Base-by-base conservation (phyloP, 1,140 invertebrate genomes). In the Halesus radiatus region DNA sequence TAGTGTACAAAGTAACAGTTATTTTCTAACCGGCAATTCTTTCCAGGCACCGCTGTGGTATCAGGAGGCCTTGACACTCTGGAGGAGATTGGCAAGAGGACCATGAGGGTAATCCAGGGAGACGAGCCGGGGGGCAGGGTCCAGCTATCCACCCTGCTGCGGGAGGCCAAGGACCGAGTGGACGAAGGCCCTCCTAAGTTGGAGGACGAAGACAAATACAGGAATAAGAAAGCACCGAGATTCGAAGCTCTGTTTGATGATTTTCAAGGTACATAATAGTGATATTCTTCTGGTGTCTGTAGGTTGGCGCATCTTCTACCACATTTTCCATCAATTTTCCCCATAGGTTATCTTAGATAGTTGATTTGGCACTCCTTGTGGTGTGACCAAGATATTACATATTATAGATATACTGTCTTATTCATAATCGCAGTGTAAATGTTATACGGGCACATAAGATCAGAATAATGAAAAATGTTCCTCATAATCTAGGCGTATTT, bases 71-170 rank as follows among this genome's bases (percentile, higher is more conserved):
- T 98, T 22, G 96, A 97, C 87, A 97, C 97, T 0, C 87, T 98
- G 72, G 97, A 98, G 87, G 94, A 94, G 0, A 95, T 98, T 84
- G 97, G 97, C 0, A 97, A 97, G 85, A 98, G 98, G 86, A 98
- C 97, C 0, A 96, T 98, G 93, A 94, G 96, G 86, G 96, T 97
- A 3, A 88, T 98, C 1, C 96, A 97, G 88, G 92, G 92, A 32
- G 88, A 93, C 29, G 91, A 93, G 45, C 72, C 72, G 20, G 82
- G 89, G 45, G 91, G 91, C 1, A 91, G 91, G 64, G 90, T 90
- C 8, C 91, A 90, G 29, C 85, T 91, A 22, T 91, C 91, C 0
- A 90, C 95, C 84, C 86, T 96, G 6, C 88, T 98, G 29, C 90
- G 94, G 81, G 96, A 98, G 87, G 96, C 96, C 0, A 97, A 96